These are phyloP conservation scores for Graphium colonna DNA, from an alignment of 2,888 invertebrate genomes.

Conservation along the genomic window DNA sequence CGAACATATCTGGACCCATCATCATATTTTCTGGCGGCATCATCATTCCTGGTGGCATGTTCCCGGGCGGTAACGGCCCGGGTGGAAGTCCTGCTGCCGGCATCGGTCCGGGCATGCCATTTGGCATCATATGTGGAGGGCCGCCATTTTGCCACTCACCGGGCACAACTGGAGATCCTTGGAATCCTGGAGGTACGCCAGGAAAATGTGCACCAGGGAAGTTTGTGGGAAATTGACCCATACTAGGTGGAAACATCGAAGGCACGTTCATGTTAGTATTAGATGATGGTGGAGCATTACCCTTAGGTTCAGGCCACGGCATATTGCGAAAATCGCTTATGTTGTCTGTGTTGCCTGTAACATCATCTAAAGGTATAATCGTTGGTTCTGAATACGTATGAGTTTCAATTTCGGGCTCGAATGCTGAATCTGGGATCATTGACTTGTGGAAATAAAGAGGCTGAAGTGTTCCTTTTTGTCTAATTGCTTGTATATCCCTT, in stretches of 20 bases:
- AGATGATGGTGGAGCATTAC: slow-evolving; percentile 70
- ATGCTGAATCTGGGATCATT: slow-evolving; percentile 91
- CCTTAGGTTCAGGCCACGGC: slow-evolving; percentile 93
- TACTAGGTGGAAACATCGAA: slow-evolving; percentile 68
- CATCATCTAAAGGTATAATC: slow-evolving; percentile 93
- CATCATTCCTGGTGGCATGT: slow-evolving; percentile 62
- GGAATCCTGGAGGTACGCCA: slow-evolving; percentile 66
- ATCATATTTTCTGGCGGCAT: slow-evolving; percentile 72
- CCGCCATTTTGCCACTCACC: slow-evolving; percentile 66
- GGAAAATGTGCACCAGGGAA: slow-evolving; percentile 72
- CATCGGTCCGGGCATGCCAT: slow-evolving; percentile 57
- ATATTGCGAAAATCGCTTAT: slow-evolving; percentile 87
- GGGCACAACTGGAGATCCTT: slow-evolving; percentile 58
- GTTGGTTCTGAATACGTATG: slow-evolving; percentile 88
- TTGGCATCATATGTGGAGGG: slow-evolving; percentile 55
- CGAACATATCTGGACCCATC: slow-evolving; percentile 70
- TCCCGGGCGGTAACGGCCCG: slow-evolving; percentile 52
- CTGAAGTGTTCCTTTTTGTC: slow-evolving; percentile 91
- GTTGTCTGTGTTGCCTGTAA: slow-evolving; percentile 89
- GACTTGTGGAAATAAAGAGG: slow-evolving; percentile 89
- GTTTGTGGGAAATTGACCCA: slow-evolving; percentile 65
- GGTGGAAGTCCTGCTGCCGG: slow-evolving; percentile 52
- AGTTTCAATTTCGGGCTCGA: slow-evolving; percentile 92
- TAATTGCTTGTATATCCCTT: slow-evolving; percentile 90
- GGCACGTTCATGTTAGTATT: slow-evolving; percentile 53